Evolutionary conservation across 2,888 invertebrate genomes (phyloP).

Genomic region (Nymphalis c-album): DNA sequence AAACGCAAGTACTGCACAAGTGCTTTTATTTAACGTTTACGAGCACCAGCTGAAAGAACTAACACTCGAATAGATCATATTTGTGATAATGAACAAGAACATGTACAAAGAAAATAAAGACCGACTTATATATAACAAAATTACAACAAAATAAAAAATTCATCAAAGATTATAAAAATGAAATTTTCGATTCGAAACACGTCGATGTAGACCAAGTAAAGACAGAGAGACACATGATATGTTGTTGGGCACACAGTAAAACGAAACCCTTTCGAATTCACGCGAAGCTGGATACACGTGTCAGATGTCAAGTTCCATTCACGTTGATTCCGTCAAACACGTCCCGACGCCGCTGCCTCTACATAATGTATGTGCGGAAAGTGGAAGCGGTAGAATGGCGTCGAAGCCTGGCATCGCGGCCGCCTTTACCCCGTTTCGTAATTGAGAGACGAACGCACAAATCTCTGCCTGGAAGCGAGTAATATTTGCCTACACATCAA

Average conservation of each 20-base stretch:
- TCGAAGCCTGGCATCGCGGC: slow-evolving; percentile 53
- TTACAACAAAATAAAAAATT: background rate
- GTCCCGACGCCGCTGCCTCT: slow-evolving; percentile 54
- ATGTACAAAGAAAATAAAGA: no score
- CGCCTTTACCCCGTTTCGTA: slow-evolving; percentile 67
- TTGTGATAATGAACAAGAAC: no score
- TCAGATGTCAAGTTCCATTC: slow-evolving; percentile 74
- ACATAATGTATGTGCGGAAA: slow-evolving; percentile 65
- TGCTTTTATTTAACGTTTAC: background rate
- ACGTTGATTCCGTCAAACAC: slow-evolving; percentile 68
- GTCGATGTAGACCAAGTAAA: slow-evolving; percentile 24
- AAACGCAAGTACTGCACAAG: background rate
- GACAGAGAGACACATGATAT: slow-evolving; percentile 30
- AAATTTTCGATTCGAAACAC: slow-evolving; percentile 1
- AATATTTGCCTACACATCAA: slow-evolving; percentile 82
- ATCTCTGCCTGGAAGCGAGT: slow-evolving; percentile 75
- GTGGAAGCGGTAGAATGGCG: slow-evolving; percentile 53
- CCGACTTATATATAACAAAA: background rate
- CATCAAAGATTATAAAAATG: background rate
- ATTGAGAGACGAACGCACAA: slow-evolving; percentile 71
- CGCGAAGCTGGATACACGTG: slow-evolving; percentile 63
- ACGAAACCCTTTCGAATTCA: slow-evolving; percentile 55
- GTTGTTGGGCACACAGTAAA: slow-evolving; percentile 40
- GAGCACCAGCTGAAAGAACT: background rate
- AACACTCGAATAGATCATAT: no score